Conservation (phyloP, 2,797 vertebrate species). For the Enteromius radiatus region DNA sequence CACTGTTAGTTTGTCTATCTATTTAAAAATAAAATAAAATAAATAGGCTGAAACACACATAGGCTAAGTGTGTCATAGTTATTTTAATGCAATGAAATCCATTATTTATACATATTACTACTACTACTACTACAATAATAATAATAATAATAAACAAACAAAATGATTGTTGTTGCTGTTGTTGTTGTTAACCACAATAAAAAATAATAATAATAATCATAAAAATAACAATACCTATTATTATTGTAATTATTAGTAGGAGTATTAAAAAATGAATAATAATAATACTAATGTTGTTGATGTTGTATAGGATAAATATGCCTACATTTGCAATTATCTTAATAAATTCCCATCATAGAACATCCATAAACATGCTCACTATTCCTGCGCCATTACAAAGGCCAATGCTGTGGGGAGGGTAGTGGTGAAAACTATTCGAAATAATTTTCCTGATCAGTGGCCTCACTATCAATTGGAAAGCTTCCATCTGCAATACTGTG, state of each 20-base stretch:
- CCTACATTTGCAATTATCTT: slow-evolving; percentile 40
- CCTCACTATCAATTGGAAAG: slow-evolving; percentile 80
- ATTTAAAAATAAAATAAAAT: not conserved
- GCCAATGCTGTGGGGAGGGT: slow-evolving; percentile 74
- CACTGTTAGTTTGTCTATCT: not conserved
- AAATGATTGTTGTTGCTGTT: no score
- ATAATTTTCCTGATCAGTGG: slow-evolving; percentile 86
- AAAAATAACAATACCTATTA: no score
- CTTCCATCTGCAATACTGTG: slow-evolving; percentile 77
- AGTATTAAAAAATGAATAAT: no score
- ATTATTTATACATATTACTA: no score
- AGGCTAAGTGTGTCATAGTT: not conserved
- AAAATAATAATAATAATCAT: no score
- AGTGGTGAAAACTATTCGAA: slow-evolving; percentile 82
- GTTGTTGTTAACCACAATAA: no score
- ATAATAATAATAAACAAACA: no score
- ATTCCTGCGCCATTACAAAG: slow-evolving; percentile 68
- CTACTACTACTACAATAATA: no score
- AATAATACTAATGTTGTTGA: no score
- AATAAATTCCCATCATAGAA: slow-evolving; percentile 44
- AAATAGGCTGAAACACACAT: not conserved
- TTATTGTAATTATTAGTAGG: no score
- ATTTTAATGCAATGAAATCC: not conserved
- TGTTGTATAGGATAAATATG: slow-evolving; percentile 4
- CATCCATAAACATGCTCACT: slow-evolving; percentile 62